These are phyloP conservation scores for Trialeurodes vaporariorum DNA, from an alignment of 1,140 invertebrate species.

Conservation along the genomic window DNA sequence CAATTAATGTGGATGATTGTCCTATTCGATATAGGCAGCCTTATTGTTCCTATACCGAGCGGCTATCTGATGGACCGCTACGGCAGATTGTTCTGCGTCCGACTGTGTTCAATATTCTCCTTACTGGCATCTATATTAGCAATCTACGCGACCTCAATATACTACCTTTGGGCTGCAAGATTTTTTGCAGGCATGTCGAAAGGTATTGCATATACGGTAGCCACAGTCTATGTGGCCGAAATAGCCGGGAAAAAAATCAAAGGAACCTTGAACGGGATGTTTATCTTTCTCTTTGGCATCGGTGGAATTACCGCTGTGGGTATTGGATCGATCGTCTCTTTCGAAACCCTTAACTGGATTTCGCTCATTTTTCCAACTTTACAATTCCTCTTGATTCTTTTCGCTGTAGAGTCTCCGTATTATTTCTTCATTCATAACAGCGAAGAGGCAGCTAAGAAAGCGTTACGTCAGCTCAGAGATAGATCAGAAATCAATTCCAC, in stretches of 20 bases:
- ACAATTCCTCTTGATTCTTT: conserved; percentile 51
- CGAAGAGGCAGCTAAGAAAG: conserved; percentile 45
- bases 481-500: conserved; percentile 5
- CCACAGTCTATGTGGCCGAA: conserved; percentile 79
- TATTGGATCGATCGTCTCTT: conserved; percentile 58
- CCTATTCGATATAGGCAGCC: conserved; percentile 23
- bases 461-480: conserved; percentile 50
- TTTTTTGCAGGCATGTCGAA: conserved; percentile 49
- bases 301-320: conserved; percentile 65
- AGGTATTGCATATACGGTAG: conserved; percentile 59
- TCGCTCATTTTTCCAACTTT: conserved; percentile 45
- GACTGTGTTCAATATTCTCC: conserved; percentile 44
- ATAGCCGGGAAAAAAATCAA: conserved; percentile 30
- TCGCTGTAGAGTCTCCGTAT: conserved; percentile 73
- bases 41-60: conserved; percentile 21
- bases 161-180: conserved; percentile 14
- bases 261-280: conserved; percentile 48
- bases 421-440: conserved; percentile 48
- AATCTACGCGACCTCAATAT: conserved; percentile 4
- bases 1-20: too few species aligned
- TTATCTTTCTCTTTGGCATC: conserved; percentile 62
- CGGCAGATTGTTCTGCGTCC: conserved; percentile 57
- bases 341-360: conserved; percentile 49
- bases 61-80: conserved; percentile 53
- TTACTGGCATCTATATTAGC: conserved; percentile 41